Evolutionary conservation across 2,113 vertebrate genomes (phyloP).

Genomic region (Casuarius casuarius): DNA sequence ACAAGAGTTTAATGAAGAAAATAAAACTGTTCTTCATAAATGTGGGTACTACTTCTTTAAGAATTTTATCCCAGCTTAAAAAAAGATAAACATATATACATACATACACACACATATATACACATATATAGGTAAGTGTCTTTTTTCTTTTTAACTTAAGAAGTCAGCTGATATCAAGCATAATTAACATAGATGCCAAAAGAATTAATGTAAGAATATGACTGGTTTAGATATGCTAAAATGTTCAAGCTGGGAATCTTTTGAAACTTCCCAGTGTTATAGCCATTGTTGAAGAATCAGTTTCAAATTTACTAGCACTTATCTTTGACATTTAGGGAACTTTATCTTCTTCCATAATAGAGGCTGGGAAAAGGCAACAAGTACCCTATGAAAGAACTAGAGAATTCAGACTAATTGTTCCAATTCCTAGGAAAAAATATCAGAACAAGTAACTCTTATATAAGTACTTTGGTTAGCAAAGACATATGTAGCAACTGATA

Average conservation of each 20-base stretch:
- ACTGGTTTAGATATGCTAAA: background rate
- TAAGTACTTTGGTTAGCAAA: background rate
- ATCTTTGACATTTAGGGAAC: background rate
- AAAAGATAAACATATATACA: background rate
- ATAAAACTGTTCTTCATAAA: background rate
- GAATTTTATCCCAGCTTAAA: background rate
- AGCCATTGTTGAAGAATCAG: background rate
- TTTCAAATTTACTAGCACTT: background rate
- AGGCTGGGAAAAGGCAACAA: background rate
- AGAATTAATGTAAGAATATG: background rate
- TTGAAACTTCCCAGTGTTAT: accelerated
- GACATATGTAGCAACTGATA: accelerated
- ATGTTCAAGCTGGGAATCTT: background rate
- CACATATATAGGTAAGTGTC: too few relatives aligned
- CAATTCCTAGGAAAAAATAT: background rate
- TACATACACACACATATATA: too few relatives aligned
- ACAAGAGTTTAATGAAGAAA: background rate
- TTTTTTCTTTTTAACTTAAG: background rate
- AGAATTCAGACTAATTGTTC: background rate
- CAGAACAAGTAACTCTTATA: background rate
- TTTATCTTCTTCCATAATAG: background rate
- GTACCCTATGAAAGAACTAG: background rate
- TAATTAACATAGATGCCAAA: background rate
- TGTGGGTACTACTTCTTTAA: background rate
- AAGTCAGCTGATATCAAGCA: background rate